phyloP scores from a whole-genome alignment of 2,113 vertebrate genomes.

The Miniopterus natalensis region DNA sequence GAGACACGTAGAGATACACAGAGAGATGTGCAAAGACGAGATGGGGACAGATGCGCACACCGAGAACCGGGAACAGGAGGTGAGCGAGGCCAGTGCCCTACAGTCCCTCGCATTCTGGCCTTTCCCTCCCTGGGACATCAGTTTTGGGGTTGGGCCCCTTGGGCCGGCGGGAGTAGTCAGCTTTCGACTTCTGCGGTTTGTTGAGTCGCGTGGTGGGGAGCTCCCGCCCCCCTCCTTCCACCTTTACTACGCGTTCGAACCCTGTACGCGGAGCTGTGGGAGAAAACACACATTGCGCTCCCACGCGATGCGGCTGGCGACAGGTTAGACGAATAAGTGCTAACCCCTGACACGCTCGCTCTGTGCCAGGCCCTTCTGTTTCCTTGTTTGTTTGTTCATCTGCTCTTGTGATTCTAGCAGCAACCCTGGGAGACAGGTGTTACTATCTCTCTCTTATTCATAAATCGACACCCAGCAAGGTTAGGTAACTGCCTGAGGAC shows the following conservation, averaged over 20 bases:
- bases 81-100: background rate
- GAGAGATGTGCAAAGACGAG: background rate
- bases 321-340: background rate
- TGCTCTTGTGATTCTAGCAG: background rate
- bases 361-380: background rate
- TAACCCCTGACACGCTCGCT: background rate
- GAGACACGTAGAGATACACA: background rate
- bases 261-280: background rate
- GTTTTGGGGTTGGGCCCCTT: background rate
- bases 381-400: background rate
- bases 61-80: background rate
- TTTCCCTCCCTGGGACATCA: too few relatives aligned
- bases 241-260: fast-evolving
- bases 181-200: background rate
- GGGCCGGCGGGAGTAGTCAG: background rate
- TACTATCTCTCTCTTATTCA: background rate
- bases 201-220: fast-evolving
- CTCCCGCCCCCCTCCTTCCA: too few relatives aligned
- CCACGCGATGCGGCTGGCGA: background rate
- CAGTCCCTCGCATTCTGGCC: fast-evolving
- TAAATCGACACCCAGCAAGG: background rate
- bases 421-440: background rate
- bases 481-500: background rate
- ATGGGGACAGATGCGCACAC: background rate
- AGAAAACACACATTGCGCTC: fast-evolving